Conservation (phyloP, 2,797 vertebrate genomes). For the Fistularia tabacaria region DNA sequence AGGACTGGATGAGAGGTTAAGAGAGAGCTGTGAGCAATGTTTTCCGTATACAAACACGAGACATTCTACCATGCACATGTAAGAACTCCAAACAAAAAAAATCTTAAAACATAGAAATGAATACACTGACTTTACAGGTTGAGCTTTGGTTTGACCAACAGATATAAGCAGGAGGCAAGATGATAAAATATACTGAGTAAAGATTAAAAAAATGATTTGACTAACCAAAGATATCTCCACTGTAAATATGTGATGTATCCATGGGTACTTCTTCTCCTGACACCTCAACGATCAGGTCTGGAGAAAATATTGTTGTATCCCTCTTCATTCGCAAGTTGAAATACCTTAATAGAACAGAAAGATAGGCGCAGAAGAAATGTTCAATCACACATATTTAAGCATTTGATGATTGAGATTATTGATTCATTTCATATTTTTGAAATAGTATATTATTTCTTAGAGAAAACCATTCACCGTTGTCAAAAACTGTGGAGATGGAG, state of each 20-base stretch:
- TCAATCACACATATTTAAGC: not conserved
- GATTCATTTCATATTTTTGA: too few relatives aligned
- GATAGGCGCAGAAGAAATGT: not conserved
- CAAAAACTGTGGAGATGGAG: too few relatives aligned
- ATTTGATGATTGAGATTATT: too few relatives aligned
- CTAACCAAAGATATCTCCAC: constrained; percentile 92
- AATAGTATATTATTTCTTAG: too few relatives aligned
- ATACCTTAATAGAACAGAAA: constrained; percentile 67
- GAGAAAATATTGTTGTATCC: constrained; percentile 86
- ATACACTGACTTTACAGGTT: not conserved
- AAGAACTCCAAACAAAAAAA: too few relatives aligned
- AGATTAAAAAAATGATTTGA: constrained; percentile 23
- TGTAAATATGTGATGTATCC: constrained; percentile 97
- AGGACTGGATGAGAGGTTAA: constrained; percentile 11
- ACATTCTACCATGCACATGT: too few relatives aligned
- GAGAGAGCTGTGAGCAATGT: not conserved
- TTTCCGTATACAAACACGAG: too few relatives aligned
- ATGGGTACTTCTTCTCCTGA: constrained; percentile 79
- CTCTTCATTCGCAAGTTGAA: constrained; percentile 94
- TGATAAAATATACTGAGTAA: not conserved
- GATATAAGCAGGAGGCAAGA: too few relatives aligned
- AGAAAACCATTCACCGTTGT: too few relatives aligned
- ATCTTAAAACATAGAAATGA: not conserved
- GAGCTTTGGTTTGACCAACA: not conserved
- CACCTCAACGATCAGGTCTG: constrained; percentile 86